These are phyloP conservation scores for Pterobdella sp. DNA, from an alignment of 2,888 invertebrate genomes.

Conservation along the genomic window DNA sequence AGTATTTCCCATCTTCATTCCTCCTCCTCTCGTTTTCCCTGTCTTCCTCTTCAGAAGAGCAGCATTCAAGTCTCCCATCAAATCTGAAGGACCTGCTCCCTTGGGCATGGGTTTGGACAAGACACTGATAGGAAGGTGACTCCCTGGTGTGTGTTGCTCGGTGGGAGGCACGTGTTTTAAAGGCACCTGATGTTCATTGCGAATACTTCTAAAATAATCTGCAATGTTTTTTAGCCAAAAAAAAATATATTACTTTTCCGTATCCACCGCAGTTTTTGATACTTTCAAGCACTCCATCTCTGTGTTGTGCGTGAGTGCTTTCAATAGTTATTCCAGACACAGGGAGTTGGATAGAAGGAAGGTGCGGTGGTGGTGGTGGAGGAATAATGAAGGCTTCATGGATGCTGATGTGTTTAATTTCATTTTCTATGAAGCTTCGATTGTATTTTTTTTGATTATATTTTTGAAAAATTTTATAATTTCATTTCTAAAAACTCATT, in stretches of 20 bases:
- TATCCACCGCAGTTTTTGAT: slow-evolving; percentile 1
- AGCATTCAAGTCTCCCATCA: slow-evolving; percentile 24
- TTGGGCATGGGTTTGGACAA: neutral
- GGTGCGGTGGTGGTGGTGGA: slow-evolving; percentile 1
- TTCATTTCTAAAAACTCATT: no score
- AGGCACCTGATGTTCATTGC: no score
- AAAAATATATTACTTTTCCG: neutral
- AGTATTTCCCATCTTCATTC: slow-evolving; percentile 2
- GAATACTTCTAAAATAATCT: no score
- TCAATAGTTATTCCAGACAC: neutral
- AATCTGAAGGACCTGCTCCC: slow-evolving; percentile 5
- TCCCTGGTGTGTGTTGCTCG: neutral
- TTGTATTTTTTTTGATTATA: no score
- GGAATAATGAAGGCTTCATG: slow-evolving; percentile 9
- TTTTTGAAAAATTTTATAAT: no score
- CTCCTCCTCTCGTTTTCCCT: slow-evolving; percentile 13
- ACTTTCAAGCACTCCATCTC: neutral
- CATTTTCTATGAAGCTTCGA: no score
- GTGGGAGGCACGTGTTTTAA: neutral
- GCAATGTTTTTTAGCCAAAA: no score
- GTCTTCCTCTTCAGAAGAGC: slow-evolving; percentile 13
- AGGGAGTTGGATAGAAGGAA: neutral
- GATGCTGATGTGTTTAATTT: no score
- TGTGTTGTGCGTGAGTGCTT: neutral
- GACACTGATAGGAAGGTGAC: neutral